Evolutionary conservation across 2,888 invertebrate species (phyloP), one percentile per base, ranked within the genome.

Genomic region (Cyclophora punctaria): DNA sequence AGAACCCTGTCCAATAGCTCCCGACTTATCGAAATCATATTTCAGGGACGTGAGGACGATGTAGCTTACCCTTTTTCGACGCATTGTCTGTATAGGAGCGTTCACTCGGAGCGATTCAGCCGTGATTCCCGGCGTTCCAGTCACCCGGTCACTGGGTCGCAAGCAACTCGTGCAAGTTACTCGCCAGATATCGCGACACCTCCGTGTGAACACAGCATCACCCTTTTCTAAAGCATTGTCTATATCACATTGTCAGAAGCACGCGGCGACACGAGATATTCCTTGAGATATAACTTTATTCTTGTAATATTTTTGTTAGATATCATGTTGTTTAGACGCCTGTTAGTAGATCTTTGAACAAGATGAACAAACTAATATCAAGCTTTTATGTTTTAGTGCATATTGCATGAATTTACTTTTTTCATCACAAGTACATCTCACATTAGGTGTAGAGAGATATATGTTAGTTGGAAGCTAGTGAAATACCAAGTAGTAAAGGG

Each of bases 21-120:
- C 75, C 81, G 79, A 83, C 80, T 86, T 86, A 86, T 86, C 83
- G 85, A 83, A 85, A 84, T 85, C 85, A 86, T 86, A 86, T 86
- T 86, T 86, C 83, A 86, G 75, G 73, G 75, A 84, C 86, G 84
- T 85, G 85, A 75, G 79, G 74, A 75, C 80, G 75, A 71, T 78
- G 76, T 78, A 76, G 78, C 78, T 79, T 80, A 83, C 80, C 83
- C 80, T 83, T 83, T 83, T 72, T 71, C 66, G 74, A 76, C 71
- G 78, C 78, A 80, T 77, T 79, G 79, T 80, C 78, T 75, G 68
- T 71, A 59, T 60, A 73, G 80, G 66, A 70, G 65, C 77, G 75
- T 82, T 83, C 61, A 73, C 63, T 62, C 53, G 46, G 48, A 51
- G 46, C 56, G 50, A 44, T 50, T 53, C 43, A 51, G 52, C 44